Percentiles rank a stretch among this genome's conserved stretches.
Evolutionary conservation across 2,888 invertebrate genomes (phyloP).

Genomic region (Lampropteryx suffumata): DNA sequence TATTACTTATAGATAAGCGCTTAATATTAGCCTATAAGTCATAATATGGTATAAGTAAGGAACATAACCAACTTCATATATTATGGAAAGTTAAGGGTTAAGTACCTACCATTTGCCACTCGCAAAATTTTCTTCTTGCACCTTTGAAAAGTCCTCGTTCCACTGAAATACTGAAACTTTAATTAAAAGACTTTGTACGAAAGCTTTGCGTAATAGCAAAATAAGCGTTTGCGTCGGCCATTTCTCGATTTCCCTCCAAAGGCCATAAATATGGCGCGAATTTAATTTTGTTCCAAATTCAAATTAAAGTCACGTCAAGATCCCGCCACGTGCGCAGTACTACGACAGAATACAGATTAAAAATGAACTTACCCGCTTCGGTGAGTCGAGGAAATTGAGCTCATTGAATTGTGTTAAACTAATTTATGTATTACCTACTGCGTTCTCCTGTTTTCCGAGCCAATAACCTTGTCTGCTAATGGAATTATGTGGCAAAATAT

Average conservation of each 20-base stretch:
- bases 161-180: constrained; percentile 15
- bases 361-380: constrained; percentile 31
- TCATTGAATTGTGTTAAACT: constrained; percentile 31
- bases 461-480: constrained; percentile 1
- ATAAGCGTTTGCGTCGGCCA: constrained; percentile 32
- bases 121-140: no score
- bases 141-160: background rate
- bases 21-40: no score
- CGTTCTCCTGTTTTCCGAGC: constrained; percentile 14
- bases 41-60: no score
- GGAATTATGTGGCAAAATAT: no score
- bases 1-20: no score
- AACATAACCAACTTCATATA: no score
- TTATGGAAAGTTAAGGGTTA: no score
- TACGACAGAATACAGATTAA: constrained; percentile 54
- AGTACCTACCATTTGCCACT: no score
- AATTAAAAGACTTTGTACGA: constrained; percentile 34
- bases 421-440: constrained; percentile 20
- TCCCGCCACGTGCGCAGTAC: constrained; percentile 67
- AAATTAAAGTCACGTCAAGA: constrained; percentile 76
- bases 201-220: constrained; percentile 40
- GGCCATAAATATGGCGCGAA: constrained; percentile 76
- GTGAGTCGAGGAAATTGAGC: constrained; percentile 24
- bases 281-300: constrained; percentile 76
- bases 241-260: constrained; percentile 66